Conservation (phyloP, 2,888 invertebrate species). For the Plusia festucae region DNA sequence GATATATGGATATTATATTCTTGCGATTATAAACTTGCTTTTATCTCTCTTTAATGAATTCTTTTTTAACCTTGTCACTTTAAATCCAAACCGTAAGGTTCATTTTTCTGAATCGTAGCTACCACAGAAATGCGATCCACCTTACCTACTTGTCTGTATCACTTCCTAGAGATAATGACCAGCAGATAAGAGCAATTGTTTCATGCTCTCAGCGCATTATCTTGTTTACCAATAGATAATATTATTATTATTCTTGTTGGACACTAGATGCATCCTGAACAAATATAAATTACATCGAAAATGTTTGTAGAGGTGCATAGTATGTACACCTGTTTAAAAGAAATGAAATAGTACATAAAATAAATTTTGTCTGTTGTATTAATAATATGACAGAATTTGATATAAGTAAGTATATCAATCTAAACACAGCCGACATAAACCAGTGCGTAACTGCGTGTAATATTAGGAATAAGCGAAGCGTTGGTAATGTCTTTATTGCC, state of each 20-base stretch:
- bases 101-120: background rate
- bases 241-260: constrained; percentile 21
- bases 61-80: background rate
- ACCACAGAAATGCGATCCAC: background rate
- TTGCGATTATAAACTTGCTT: no score
- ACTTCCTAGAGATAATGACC: constrained; percentile 57
- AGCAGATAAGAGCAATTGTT: constrained; percentile 51
- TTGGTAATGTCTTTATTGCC: constrained; percentile 19
- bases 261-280: constrained; percentile 10
- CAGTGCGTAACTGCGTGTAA: constrained; percentile 14
- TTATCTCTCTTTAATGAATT: no score
- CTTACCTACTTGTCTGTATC: constrained; percentile 42
- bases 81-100: background rate
- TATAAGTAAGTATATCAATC: constrained; percentile 10
- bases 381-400: constrained; percentile 5
- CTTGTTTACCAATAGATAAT: constrained; percentile 32
- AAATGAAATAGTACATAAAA: no score
- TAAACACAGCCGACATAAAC: constrained; percentile 8
- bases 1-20: no score
- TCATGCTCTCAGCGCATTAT: constrained; percentile 36
- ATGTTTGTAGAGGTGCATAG: no score
- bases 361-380: no score
- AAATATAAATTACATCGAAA: no score
- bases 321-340: no score
- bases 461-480: constrained; percentile 23